These are phyloP conservation scores for Odontothrips loti DNA, from an alignment of 2,888 invertebrate species.

Conservation along the genomic window DNA sequence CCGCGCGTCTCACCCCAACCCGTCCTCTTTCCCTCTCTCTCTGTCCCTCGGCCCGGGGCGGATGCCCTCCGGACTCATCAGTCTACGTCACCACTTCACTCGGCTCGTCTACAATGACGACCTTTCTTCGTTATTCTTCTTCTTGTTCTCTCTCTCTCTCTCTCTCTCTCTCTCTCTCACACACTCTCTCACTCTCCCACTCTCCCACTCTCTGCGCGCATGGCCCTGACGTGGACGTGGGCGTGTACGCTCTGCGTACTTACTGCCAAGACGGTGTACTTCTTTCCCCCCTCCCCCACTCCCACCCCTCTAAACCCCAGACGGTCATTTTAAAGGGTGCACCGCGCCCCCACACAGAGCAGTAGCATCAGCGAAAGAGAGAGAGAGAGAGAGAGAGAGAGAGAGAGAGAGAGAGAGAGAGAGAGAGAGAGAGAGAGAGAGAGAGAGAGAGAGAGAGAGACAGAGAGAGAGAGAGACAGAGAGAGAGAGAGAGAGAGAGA, in stretches of 20 bases:
- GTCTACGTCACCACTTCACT: not conserved
- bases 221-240: no score
- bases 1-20: no score
- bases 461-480: not conserved
- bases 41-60: no score
- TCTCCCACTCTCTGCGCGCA: not conserved
- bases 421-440: not conserved
- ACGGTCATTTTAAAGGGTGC: not conserved
- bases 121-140: not conserved
- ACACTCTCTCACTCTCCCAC: not conserved
- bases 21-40: no score
- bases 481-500: not conserved
- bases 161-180: conserved; percentile 14
- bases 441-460: not conserved
- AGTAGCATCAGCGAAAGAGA: no score
- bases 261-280: no score
- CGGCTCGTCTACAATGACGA: not conserved
- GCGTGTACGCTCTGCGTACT: no score
- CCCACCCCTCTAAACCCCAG: not conserved
- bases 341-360: not conserved
- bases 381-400: not conserved
- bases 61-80: not conserved
- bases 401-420: not conserved
- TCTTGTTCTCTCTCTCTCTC: not conserved
- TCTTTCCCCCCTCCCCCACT: no score